Evolutionary conservation across 2,113 vertebrate genomes (phyloP), one percentile per base, ranked within the genome.

Genomic region (Urocynchramus pylzowi): DNA sequence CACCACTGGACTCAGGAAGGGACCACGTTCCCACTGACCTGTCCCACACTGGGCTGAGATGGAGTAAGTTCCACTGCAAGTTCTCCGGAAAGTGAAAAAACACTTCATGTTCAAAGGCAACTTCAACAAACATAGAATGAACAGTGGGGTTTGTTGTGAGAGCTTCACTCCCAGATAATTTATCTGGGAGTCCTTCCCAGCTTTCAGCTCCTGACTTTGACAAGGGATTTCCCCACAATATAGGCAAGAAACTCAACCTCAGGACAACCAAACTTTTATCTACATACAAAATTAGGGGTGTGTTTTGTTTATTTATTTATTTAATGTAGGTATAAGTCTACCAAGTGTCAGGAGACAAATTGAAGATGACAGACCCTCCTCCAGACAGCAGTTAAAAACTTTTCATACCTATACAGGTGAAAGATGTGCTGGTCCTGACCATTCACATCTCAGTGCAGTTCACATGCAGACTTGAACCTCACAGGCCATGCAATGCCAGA

Each of bases 141-240:
- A 4, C 17, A 19, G 15, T 0, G 0, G 11, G 33, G 30, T 1
- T 82, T 16, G 37, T 11, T 35, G 52, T 42, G 22, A 0, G 6
- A 67, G 68, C 52, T 45, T 41, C 47, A 10, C 3, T 3, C 30
- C 8, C 22, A 21, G 42, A 30, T 82, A 47, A 3, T 37, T 79
- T 42, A 13, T 11, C 16, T 73, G 31, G 30, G 68, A 33, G 44
- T 54, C 41, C 63, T 60, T 4, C 41, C 45, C 85, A 81, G 47
- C 23, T 56, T 19, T 12, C 60, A 74, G 47, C 26, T 82, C 65
- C 70, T 18, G 7, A 0, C 11, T 20, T 31, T 7, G 10, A 16
- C 23, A 22, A n/a, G n/a, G 3, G 5, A 63, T 5, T 52, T 10
- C 21, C 30, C 53, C 21, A 16, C 8, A 53, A 8, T 0, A 39